Evolutionary conservation across 2,113 vertebrate genomes (phyloP).

Genomic region (Toxostoma redivivum): DNA sequence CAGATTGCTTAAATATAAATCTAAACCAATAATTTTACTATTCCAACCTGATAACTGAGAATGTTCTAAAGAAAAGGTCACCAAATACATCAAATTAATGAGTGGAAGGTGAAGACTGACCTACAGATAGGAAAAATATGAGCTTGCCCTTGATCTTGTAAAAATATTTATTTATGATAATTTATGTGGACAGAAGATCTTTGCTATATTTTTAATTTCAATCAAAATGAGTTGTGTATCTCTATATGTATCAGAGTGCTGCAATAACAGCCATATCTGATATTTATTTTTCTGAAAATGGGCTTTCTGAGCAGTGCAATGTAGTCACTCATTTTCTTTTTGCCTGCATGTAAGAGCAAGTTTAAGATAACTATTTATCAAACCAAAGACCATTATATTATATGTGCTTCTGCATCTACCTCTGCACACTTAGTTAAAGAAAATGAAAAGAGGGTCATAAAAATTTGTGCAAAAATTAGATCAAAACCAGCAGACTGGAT

Average conservation of each 20-base stretch:
- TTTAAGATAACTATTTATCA: not conserved
- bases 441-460: not conserved
- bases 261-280: not conserved
- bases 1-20: not conserved
- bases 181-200: not conserved
- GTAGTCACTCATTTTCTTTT: not conserved
- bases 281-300: not conserved
- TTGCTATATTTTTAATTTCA: not conserved
- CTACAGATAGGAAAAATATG: not conserved
- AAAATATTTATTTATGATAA: slow-evolving; percentile 15
- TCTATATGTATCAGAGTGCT: not conserved
- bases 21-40: not conserved
- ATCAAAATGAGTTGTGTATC: not conserved
- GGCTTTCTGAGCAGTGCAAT: not conserved
- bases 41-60: not conserved
- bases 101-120: not conserved
- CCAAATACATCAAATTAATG: not conserved
- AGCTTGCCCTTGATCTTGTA: not conserved
- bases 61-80: not conserved
- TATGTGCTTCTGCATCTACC: not conserved
- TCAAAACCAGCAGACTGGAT: not conserved
- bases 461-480: not conserved
- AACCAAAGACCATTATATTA: not conserved
- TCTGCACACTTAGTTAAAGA: not conserved
- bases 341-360: not conserved